Conservation (phyloP, 2,888 invertebrate species). For the Phrixothrix hirtus region DNA sequence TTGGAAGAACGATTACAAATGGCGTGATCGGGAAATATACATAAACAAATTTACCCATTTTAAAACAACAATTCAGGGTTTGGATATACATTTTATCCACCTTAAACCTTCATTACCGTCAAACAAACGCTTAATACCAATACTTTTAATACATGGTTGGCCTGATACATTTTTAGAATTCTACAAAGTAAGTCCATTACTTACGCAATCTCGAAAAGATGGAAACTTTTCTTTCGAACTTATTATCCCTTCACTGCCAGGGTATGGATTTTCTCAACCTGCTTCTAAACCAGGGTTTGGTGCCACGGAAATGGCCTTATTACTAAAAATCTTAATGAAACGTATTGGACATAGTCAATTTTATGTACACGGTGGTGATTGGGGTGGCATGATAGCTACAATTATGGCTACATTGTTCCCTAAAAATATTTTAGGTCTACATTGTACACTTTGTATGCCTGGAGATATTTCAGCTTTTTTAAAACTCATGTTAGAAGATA, state of each 20-base stretch:
- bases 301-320: constrained; percentile 60
- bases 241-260: constrained; percentile 62
- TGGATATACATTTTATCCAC: constrained; percentile 70
- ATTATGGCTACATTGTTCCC: constrained; percentile 68
- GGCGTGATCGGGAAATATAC: constrained; percentile 63
- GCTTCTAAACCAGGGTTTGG: constrained; percentile 68
- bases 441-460: constrained; percentile 65
- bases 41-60: constrained; percentile 71
- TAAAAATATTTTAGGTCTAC: constrained; percentile 60
- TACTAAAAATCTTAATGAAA: constrained; percentile 71
- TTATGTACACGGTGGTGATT: constrained; percentile 80
- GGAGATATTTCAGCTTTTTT: constrained; percentile 49
- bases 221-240: constrained; percentile 69
- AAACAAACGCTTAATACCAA: constrained; percentile 60
- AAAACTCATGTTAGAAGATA: constrained; percentile 55
- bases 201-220: constrained; percentile 59
- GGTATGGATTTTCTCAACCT: constrained; percentile 59
- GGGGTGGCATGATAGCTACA: constrained; percentile 70
- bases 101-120: constrained; percentile 58
- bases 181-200: constrained; percentile 70
- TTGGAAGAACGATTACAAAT: constrained; percentile 76
- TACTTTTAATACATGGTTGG: constrained; percentile 85
- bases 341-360: constrained; percentile 68
- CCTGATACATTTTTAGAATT: constrained; percentile 86
- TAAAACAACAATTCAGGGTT: constrained; percentile 70